These are phyloP conservation scores for Conger conger DNA, from an alignment of 2,113 vertebrate species.

Conservation along the genomic window DNA sequence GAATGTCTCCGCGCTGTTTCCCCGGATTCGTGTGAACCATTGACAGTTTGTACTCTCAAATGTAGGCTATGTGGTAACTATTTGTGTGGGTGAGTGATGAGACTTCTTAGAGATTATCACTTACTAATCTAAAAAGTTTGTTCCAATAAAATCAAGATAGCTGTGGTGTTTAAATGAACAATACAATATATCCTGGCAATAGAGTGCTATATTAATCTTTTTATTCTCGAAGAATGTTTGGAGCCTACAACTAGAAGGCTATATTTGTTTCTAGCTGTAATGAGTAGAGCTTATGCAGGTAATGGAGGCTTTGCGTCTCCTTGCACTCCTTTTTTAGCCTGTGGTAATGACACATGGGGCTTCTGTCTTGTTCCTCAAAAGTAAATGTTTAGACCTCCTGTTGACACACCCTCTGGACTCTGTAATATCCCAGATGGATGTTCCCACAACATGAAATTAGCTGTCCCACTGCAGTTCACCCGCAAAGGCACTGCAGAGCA, in stretches of 20 bases:
- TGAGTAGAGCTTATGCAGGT: neutral
- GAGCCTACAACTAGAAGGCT: neutral
- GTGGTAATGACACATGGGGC: constrained; percentile 50
- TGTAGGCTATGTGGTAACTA: neutral
- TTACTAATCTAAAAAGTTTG: neutral
- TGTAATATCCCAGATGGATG: constrained; percentile 51
- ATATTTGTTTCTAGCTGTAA: neutral
- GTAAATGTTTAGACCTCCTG: constrained; percentile 55
- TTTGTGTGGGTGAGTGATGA: neutral
- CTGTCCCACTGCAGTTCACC: constrained; percentile 44
- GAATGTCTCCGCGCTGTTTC: neutral
- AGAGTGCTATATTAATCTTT: too few species aligned
- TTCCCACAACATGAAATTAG: constrained; percentile 54
- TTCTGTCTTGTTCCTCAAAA: constrained; percentile 54
- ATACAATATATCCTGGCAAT: too few species aligned
- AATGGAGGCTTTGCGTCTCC: constrained; percentile 39
- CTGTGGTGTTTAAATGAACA: neutral
- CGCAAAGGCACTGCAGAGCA: constrained; percentile 8
- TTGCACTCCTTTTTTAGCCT: constrained; percentile 50
- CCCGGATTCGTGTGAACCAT: neutral
- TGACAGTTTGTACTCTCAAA: neutral
- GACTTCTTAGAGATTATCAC: neutral
- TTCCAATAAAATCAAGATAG: neutral
- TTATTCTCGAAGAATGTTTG: neutral
- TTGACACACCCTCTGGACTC: constrained; percentile 33